Percentiles rank a stretch among this genome's conserved stretches.
phyloP scores from a whole-genome alignment of 2,888 invertebrate species.

The Aethes cnicana region DNA sequence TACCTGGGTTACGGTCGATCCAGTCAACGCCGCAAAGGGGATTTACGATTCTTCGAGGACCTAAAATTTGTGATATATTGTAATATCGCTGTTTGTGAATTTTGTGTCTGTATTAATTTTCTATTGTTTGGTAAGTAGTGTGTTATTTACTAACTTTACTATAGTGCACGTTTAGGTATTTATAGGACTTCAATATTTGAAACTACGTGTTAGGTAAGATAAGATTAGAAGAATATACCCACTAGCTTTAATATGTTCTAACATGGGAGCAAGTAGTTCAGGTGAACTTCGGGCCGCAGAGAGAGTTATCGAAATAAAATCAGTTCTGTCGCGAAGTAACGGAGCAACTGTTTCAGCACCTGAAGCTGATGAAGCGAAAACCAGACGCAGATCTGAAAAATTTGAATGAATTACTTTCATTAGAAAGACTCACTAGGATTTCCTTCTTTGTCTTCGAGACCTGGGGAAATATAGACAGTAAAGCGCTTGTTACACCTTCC shows the following conservation, averaged over 20 bases:
- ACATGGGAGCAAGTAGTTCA: conserved; percentile 14
- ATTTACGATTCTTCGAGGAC: conserved; percentile 51
- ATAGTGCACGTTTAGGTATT: too few relatives aligned
- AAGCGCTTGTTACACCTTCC: too few relatives aligned
- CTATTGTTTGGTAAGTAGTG: too few relatives aligned
- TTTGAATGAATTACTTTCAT: too few relatives aligned
- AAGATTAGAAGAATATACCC: not conserved
- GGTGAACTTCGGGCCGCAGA: conserved; percentile 23
- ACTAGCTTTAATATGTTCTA: conserved; percentile 24
- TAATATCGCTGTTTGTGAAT: too few relatives aligned
- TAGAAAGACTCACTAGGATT: too few relatives aligned
- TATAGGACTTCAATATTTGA: too few relatives aligned
- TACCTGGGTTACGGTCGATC: conserved; percentile 55
- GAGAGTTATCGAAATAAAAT: conserved; percentile 33
- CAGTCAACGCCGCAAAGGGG: conserved; percentile 72
- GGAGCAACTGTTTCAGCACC: conserved; percentile 31
- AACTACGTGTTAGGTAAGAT: not conserved
- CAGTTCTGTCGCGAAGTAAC: conserved; percentile 22
- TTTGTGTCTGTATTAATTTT: too few relatives aligned
- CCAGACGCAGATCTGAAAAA: conserved; percentile 33
- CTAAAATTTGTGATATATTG: not conserved
- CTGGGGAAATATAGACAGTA: too few relatives aligned
- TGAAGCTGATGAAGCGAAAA: conserved; percentile 33
- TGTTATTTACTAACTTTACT: too few relatives aligned
- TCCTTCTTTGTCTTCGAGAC: too few relatives aligned